These are phyloP conservation scores for Peromyscus californicus DNA, from an alignment of 2,113 vertebrate genomes.

Conservation along the genomic window DNA sequence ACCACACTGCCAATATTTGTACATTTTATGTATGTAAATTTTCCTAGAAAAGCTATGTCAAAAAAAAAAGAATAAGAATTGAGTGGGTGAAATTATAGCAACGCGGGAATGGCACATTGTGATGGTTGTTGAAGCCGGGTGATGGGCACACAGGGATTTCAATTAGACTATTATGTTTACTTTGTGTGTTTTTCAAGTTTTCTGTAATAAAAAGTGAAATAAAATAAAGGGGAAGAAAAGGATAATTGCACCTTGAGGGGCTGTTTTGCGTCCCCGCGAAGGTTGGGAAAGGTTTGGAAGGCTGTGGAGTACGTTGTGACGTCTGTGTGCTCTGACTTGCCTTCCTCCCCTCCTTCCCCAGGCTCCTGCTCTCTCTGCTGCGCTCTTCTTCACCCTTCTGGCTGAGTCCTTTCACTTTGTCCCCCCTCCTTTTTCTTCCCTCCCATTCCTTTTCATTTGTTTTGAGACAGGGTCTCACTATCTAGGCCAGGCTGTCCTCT, in stretches of 20 bases:
- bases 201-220: constrained; percentile 63
- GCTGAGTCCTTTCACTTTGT: accelerated
- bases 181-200: constrained; percentile 47
- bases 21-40: constrained; percentile 29
- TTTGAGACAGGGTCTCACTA: background rate
- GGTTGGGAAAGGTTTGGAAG: background rate
- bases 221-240: constrained; percentile 52
- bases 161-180: constrained; percentile 32
- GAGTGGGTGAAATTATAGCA: background rate
- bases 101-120: background rate
- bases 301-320: background rate
- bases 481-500: background rate
- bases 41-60: constrained; percentile 39
- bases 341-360: accelerated
- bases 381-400: background rate
- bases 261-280: accelerated
- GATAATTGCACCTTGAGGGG: constrained; percentile 24
- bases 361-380: background rate
- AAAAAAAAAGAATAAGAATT: constrained; percentile 34
- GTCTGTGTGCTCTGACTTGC: background rate
- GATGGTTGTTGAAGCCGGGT: background rate
- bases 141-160: background rate
- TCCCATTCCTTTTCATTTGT: background rate
- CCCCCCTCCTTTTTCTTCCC: too few species aligned
- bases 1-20: constrained; percentile 19